A percentile compares a stretch with the other conserved stretches of the same genome.
These are phyloP conservation scores for Glaucidium brasilianum DNA, from an alignment of 2,113 vertebrate genomes.

Conservation along the genomic window DNA sequence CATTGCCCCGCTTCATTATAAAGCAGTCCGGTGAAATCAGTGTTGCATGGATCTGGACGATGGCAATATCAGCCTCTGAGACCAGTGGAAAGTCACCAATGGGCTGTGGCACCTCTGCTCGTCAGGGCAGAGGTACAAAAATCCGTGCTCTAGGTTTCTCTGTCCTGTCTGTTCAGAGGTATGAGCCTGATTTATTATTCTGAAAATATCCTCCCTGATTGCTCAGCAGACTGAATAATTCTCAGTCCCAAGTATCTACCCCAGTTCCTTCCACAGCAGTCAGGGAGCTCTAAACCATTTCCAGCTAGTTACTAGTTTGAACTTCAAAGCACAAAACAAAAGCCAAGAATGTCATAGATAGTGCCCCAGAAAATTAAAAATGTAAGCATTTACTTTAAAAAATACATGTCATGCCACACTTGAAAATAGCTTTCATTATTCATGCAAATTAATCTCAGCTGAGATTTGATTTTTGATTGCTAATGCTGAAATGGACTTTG, in stretches of 20 bases:
- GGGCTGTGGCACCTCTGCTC: neutral
- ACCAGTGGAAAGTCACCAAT: neutral
- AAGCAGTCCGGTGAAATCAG: rapidly evolving
- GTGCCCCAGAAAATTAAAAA: neutral
- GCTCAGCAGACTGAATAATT: neutral
- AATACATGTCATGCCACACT: neutral
- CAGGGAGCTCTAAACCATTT: neutral
- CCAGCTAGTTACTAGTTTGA: neutral
- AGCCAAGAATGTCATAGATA: neutral
- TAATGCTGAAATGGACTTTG: neutral
- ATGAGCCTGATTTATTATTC: neutral
- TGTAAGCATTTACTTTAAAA: neutral
- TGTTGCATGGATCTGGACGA: neutral
- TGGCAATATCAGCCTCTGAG: neutral
- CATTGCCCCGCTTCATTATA: neutral
- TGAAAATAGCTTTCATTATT: neutral
- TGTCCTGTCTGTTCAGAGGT: neutral
- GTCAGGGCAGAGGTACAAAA: neutral
- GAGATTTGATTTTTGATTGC: neutral
- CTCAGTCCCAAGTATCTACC: neutral
- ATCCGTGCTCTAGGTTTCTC: neutral
- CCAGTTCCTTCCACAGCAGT: neutral
- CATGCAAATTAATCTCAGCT: neutral
- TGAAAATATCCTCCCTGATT: neutral
- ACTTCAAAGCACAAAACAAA: neutral